Evolutionary conservation across 2,113 vertebrate genomes (phyloP).

Genomic region (Phainopepla nitens): DNA sequence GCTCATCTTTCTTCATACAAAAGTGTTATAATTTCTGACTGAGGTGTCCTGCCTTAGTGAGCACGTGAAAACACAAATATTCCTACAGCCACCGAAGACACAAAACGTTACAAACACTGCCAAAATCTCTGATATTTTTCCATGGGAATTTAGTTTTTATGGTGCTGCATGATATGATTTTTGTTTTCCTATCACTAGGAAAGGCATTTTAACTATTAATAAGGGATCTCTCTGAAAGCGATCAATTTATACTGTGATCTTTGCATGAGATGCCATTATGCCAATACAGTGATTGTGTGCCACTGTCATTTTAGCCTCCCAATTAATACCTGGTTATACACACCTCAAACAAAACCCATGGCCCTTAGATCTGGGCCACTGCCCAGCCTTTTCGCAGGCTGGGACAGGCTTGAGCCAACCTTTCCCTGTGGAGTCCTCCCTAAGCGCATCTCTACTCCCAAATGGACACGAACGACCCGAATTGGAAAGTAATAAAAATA

Average conservation of each 20-base stretch:
- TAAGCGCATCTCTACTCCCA: neutral
- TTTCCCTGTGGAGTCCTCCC: neutral
- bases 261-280: neutral
- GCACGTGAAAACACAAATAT: neutral
- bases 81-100: neutral
- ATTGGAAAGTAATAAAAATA: fast-evolving
- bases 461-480: neutral
- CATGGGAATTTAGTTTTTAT: neutral
- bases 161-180: neutral
- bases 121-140: neutral
- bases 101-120: neutral
- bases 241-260: neutral
- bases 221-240: neutral
- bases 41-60: neutral
- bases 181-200: neutral
- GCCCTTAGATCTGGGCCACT: neutral
- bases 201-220: neutral
- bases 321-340: neutral
- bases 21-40: neutral
- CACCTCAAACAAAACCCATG: neutral
- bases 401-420: neutral
- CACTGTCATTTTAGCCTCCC: neutral
- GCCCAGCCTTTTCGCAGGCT: neutral
- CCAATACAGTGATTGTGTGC: neutral
- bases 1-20: neutral